A percentile compares a stretch with the other conserved stretches of the same genome.
These are phyloP conservation scores for Epinephelus fuscoguttatus DNA, from an alignment of 2,113 vertebrate genomes.

Conservation along the genomic window DNA sequence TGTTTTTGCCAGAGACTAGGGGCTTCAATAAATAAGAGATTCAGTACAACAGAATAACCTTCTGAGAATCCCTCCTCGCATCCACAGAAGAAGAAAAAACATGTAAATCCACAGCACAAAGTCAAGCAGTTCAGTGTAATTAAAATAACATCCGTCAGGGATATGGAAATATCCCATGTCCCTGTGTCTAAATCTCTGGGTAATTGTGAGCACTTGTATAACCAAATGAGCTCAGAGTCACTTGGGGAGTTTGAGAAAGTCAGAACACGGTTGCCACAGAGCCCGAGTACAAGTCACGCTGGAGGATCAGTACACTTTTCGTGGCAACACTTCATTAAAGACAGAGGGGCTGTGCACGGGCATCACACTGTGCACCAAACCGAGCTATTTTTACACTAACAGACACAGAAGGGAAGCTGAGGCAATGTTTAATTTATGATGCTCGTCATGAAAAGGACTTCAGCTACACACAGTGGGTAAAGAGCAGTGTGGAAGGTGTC, in stretches of 20 bases:
- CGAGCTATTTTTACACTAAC: conserved; percentile 76
- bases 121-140: conserved; percentile 76
- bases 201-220: conserved; percentile 79
- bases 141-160: conserved; percentile 78
- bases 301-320: conserved; percentile 68
- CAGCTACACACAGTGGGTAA: conserved; percentile 45
- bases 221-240: conserved; percentile 81
- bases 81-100: conserved; percentile 59
- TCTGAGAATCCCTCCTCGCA: conserved; percentile 40
- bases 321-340: conserved; percentile 78
- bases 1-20: conserved; percentile 34
- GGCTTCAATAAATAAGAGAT: conserved; percentile 57
- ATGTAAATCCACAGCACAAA: conserved; percentile 67
- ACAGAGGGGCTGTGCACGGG: conserved; percentile 55
- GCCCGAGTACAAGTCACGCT: conserved; percentile 52
- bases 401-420: conserved; percentile 69
- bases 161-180: conserved; percentile 80
- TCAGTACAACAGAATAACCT: conserved; percentile 57
- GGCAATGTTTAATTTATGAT: conserved; percentile 83
- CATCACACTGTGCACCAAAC: conserved; percentile 64
- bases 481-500: conserved; percentile 45
- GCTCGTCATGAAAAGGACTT: conserved; percentile 66
- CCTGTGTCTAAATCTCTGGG: conserved; percentile 73
- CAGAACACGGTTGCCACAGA: conserved; percentile 64
- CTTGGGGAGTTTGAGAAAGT: conserved; percentile 77